Evolutionary conservation across 2,113 vertebrate species (phyloP).

Genomic region (Alouatta palliata): DNA sequence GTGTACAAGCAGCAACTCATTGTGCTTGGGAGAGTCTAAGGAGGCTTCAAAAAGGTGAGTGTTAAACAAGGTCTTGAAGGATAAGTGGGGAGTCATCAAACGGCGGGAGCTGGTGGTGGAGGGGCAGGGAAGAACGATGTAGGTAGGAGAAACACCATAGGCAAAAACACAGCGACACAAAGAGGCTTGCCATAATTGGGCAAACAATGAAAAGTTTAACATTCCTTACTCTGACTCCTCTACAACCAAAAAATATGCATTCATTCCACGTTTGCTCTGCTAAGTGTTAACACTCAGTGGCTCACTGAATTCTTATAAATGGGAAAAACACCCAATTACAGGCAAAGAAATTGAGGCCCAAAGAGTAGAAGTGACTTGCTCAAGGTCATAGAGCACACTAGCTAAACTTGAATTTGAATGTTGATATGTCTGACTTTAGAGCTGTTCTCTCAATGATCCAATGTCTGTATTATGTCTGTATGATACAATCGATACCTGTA

Average conservation of each 20-base stretch:
- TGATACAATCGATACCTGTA: not conserved
- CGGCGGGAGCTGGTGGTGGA: rapidly evolving
- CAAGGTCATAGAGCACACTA: not conserved
- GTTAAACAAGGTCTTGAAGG: not conserved
- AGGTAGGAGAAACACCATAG: not conserved
- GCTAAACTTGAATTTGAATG: not conserved
- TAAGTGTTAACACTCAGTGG: not conserved
- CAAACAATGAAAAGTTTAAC: not conserved
- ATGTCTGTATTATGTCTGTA: too few species aligned
- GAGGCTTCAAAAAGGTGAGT: not conserved
- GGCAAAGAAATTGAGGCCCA: not conserved
- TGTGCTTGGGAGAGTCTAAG: not conserved
- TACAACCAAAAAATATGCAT: not conserved
- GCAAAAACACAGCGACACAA: not conserved
- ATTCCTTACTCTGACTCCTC: not conserved
- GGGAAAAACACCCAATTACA: not conserved
- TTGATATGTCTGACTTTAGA: not conserved
- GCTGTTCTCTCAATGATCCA: not conserved
- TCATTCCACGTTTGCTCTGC: not conserved
- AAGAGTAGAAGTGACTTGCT: not conserved
- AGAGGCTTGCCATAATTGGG: not conserved
- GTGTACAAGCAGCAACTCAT: not conserved
- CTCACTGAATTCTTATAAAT: not conserved
- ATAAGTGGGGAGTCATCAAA: not conserved
- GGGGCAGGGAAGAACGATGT: not conserved